phyloP scores from a whole-genome alignment of 2,113 vertebrate genomes.

The Ctenodactylus gundi region DNA sequence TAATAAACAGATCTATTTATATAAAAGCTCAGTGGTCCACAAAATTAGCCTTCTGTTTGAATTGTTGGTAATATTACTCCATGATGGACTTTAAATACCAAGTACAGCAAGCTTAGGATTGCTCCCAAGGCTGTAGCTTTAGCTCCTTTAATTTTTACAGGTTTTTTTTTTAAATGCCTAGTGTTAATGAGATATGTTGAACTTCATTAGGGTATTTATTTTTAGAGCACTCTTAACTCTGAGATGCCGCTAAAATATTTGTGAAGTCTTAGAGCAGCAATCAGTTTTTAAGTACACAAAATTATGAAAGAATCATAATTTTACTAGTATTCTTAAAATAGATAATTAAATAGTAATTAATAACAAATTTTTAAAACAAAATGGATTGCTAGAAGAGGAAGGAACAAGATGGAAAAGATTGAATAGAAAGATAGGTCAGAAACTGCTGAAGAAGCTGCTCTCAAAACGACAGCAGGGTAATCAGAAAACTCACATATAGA shows the following conservation, averaged over 20 bases:
- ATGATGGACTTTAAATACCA: conserved; percentile 21
- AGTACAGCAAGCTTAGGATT: conserved; percentile 15
- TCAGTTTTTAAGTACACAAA: conserved; percentile 10
- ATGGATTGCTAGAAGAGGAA: conserved; percentile 37
- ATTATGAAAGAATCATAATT: conserved; percentile 18
- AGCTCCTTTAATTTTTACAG: not conserved
- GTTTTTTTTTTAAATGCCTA: not conserved
- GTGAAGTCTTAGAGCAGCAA: not conserved
- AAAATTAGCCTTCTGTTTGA: conserved; percentile 50
- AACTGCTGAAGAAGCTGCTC: not conserved
- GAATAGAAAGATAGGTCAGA: conserved; percentile 5
- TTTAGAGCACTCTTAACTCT: not conserved
- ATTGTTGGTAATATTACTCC: not conserved
- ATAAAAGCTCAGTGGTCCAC: conserved; percentile 38
- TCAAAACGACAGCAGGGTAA: not conserved
- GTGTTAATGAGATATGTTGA: not conserved
- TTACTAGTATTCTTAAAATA: conserved; percentile 2
- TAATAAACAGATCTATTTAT: conserved; percentile 58
- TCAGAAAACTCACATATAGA: not conserved
- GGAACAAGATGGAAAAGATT: conserved; percentile 1
- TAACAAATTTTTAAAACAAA: conserved; percentile 35
- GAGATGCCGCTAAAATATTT: not conserved
- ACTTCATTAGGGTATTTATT: not conserved
- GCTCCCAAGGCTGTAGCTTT: not conserved
- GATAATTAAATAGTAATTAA: not conserved